Conservation (phyloP, 2,113 vertebrate genomes). For the Sebastes schlegelii region DNA sequence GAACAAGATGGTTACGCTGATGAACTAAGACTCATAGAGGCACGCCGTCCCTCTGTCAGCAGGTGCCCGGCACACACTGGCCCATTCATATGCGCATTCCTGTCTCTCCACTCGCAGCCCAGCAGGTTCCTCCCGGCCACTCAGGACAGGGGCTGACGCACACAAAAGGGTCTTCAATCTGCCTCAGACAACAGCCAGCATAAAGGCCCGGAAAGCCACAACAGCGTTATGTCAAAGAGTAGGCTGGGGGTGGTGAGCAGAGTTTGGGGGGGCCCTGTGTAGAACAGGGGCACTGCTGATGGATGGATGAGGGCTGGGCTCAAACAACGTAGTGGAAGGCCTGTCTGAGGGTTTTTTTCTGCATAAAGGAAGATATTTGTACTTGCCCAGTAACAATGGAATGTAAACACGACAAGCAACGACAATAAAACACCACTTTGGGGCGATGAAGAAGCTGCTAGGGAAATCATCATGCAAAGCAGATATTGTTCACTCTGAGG, state of each 20-base stretch:
- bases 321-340: conserved; percentile 52
- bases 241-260: conserved; percentile 60
- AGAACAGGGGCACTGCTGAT: conserved; percentile 71
- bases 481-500: conserved; percentile 74
- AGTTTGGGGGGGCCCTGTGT: conserved; percentile 61
- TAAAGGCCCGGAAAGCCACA: conserved; percentile 83
- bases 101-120: conserved; percentile 75
- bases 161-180: conserved; percentile 81
- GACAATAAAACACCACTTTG: conserved; percentile 78
- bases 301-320: conserved; percentile 79
- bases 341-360: conserved; percentile 45
- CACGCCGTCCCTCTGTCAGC: conserved; percentile 73
- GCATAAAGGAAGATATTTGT: conserved; percentile 81
- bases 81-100: conserved; percentile 81
- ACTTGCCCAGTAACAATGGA: conserved; percentile 77
- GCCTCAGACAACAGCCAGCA: conserved; percentile 78
- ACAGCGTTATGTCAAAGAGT: conserved; percentile 73
- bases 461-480: conserved; percentile 86
- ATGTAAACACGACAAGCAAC: conserved; percentile 74
- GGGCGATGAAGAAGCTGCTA: conserved; percentile 76
- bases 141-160: conserved; percentile 76
- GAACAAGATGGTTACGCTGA: conserved; percentile 76
- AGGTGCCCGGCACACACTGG: conserved; percentile 78
- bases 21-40: conserved; percentile 70
- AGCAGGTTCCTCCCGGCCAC: conserved; percentile 77